Percentiles rank a stretch among this genome's conserved stretches.
Evolutionary conservation across 1,140 invertebrate genomes (phyloP).

Genomic region (Ooceraea biroi): DNA sequence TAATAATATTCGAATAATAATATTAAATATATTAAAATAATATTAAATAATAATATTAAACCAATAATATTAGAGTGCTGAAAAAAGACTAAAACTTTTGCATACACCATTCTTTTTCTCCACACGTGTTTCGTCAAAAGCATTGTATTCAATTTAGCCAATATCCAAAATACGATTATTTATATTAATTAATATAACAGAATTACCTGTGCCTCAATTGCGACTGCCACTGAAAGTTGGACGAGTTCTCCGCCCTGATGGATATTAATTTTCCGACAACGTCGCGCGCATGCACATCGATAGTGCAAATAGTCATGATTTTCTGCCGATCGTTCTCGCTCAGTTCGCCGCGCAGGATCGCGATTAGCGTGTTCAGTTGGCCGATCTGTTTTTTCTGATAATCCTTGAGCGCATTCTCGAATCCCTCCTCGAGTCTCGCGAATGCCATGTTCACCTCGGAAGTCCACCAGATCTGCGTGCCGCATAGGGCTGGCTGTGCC

Average conservation of each 20-base stretch:
- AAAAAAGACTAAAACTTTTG: too few species aligned
- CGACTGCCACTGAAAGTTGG: constrained; percentile 97
- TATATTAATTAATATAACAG: not conserved
- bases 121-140: too few species aligned
- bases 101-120: constrained; percentile 9
- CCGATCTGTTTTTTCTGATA: constrained; percentile 91
- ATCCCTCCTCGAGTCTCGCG: constrained; percentile 93
- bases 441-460: constrained; percentile 94
- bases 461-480: constrained; percentile 96
- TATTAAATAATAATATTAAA: too few species aligned
- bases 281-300: constrained; percentile 96
- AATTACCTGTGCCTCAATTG: constrained; percentile 94
- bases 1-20: too few species aligned
- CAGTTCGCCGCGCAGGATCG: constrained; percentile 92
- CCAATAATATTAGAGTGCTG: too few species aligned
- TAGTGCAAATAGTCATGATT: constrained; percentile 95
- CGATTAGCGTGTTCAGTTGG: constrained; percentile 94
- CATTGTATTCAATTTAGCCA: too few species aligned
- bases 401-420: constrained; percentile 88
- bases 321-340: constrained; percentile 92
- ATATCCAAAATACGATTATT: too few species aligned
- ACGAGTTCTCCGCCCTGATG: constrained; percentile 88
- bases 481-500: constrained; percentile 94
- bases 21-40: too few species aligned
- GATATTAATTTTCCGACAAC: constrained; percentile 91